Percentiles rank a stretch among this genome's conserved stretches.
Evolutionary conservation across 2,797 vertebrate species (phyloP).

Genomic region (Perodicticus potto): DNA sequence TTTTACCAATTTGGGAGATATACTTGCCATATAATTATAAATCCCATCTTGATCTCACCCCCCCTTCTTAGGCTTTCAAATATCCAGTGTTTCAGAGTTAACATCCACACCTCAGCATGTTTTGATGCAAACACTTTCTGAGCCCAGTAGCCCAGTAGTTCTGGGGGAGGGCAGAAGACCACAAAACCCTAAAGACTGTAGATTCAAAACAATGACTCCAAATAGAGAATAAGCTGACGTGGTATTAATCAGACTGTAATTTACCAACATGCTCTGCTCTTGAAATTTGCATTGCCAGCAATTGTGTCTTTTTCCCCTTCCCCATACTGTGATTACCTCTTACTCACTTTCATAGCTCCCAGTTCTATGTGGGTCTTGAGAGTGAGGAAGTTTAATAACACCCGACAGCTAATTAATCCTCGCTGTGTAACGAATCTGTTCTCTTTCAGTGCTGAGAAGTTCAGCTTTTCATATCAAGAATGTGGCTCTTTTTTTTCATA

Average conservation of each 20-base stretch:
- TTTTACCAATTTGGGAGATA: background rate
- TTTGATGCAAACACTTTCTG: background rate
- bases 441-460: slow-evolving; percentile 51
- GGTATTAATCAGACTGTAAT: slow-evolving; percentile 68
- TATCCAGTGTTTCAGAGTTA: background rate
- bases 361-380: slow-evolving; percentile 45
- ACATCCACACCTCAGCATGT: background rate
- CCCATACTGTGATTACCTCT: slow-evolving; percentile 27
- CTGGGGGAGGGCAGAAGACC: background rate
- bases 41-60: background rate
- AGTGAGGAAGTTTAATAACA: slow-evolving; percentile 71
- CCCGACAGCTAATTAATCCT: slow-evolving; percentile 82
- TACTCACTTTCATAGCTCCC: slow-evolving; percentile 60
- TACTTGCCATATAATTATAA: background rate
- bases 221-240: background rate
- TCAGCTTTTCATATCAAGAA: slow-evolving; percentile 69
- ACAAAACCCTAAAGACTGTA: background rate
- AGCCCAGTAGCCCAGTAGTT: background rate
- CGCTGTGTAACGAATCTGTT: slow-evolving; percentile 68
- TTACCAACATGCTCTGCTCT: slow-evolving; percentile 63
- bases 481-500: slow-evolving; percentile 5
- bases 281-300: slow-evolving; percentile 75
- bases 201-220: slow-evolving; percentile 69
- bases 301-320: background rate
- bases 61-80: background rate